Conservation (phyloP, 2,888 invertebrate genomes). For the Pseudococcus jackbeardsleyi region DNA sequence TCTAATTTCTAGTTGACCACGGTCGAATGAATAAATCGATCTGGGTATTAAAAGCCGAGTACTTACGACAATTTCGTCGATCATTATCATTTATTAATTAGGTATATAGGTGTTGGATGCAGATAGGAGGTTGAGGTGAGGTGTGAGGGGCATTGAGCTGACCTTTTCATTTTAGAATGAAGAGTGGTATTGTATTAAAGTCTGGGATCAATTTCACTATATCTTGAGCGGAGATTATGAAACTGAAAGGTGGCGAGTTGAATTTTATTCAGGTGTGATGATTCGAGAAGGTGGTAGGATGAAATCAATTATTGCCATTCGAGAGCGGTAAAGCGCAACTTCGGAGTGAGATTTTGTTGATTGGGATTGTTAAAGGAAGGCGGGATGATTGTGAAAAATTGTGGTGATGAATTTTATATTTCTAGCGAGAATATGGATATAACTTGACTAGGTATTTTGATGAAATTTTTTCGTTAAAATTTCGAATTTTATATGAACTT, state of each 20-base stretch:
- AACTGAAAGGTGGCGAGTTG: no score
- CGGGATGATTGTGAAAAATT: background rate
- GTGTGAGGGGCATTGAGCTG: background rate
- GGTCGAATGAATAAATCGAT: slow-evolving; percentile 29
- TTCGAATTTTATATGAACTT: no score
- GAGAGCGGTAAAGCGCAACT: background rate
- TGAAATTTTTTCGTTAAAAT: no score
- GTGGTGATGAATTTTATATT: no score
- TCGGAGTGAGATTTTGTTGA: background rate
- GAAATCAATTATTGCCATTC: no score
- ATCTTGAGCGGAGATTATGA: background rate
- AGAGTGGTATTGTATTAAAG: background rate
- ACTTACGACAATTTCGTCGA: slow-evolving; percentile 9
- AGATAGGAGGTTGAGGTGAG: background rate
- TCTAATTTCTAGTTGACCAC: slow-evolving; percentile 22
- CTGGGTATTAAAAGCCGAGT: slow-evolving; percentile 13
- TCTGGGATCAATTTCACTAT: background rate
- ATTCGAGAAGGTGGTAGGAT: no score
- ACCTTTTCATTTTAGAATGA: background rate
- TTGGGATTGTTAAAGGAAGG: background rate
- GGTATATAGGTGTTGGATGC: slow-evolving; percentile 6
- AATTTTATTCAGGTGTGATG: no score
- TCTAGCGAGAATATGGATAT: no score
- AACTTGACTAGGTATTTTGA: no score
- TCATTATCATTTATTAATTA: slow-evolving; percentile 38